Base-by-base conservation (phyloP, 2,888 invertebrate species). In the Hirtodrosophila confusa region DNA sequence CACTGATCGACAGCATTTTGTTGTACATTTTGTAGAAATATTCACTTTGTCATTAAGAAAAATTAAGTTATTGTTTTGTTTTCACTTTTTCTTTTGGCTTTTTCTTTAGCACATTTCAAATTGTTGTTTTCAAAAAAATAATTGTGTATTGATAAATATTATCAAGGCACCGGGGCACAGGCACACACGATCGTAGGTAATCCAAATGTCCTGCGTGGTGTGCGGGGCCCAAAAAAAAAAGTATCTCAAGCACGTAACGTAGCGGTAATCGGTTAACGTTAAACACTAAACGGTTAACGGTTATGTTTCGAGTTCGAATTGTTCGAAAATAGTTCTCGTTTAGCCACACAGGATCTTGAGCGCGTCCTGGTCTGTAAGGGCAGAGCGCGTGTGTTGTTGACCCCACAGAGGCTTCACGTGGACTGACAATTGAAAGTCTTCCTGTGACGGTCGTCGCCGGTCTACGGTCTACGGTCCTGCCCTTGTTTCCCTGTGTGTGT, bases 1-100 rank as follows among this genome's bases (percentile, higher is more conserved):
- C 92, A 85, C 92, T 92, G 73, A 91, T 90, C 51, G 91, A 91
- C 78, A 92, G 80, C 91, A 92, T 91, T 88, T 90, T 90, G 64
- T 83, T 86, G 62, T 80, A 88, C 88, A 88, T 86, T 74, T 60
- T 35, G 27, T 17, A 43, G 37, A 11, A 41, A n/a, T 33, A 29
- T 47, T 69, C 74, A 61, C 61, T 72, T 65, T 53, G 11, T 10
- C 55, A 58, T 67, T 67, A 65, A 67, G 61, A 69, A 78, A 61
- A 66, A 56, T 47, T 23, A 17, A 36, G 35, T 31, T 23, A 10
- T 44, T 53, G 12, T 61, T 68, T 41, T 37, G 12, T 47, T 64
- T 31, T 48, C 48, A 2, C 39, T 50, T 69, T 40, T 3, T 10
- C 11, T 1, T 44, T 56, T 45, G 50, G 24, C 43, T 61, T 49